Base-by-base conservation (phyloP, 2,888 invertebrate species). In the Rhingia rostrata region DNA sequence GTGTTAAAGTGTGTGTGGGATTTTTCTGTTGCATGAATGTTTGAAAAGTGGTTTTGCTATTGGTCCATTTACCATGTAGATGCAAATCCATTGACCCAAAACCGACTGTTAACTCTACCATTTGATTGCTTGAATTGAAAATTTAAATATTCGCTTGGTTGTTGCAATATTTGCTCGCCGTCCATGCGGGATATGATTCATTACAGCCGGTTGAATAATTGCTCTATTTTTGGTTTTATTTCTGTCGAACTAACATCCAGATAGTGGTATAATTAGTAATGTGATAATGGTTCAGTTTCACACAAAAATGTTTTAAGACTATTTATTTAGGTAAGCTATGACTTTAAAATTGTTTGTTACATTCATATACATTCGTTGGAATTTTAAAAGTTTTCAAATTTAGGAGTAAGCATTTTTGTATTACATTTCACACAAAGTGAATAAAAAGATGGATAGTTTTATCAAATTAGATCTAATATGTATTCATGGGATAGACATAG, bases 61-160 rank as follows among this genome's bases (percentile, higher is more conserved):
- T 72, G 82, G 72, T 78, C 78, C 64, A 77, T 82, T 82, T 82
- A 53, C 53, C 35, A 72, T 70, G 77, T 43, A 51, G 41, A 41
- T 4, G 45, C 4, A 9, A 60, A 84, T 45, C 47, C 69, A 74
- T 74, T 84, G 83, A 84, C 83, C 83, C 63, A 79, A 84, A 84
- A 84, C 22, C 74, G 73, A 63, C 70, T 84, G 69, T 80, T 74
- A 74, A 84, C 79, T 84, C 64, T 69, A 69, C 69, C 74, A 78
- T 84, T 84, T 70, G 64, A 69, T 79, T 79, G 79, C 74, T 79
- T 84, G 83, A 58, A 70, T 84, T 54, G 63, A 49, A 79, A 83
- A 69, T 79, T 79, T 41, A 78, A 70, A 60, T 74, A 69, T 84
- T 74, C 64, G 58, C 63, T 53, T 58, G 47, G 66, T 72, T 77